phyloP scores from a whole-genome alignment of 30 jellyfish, hydroid and myxozoan species.

The Rhopilema esculentum region DNA sequence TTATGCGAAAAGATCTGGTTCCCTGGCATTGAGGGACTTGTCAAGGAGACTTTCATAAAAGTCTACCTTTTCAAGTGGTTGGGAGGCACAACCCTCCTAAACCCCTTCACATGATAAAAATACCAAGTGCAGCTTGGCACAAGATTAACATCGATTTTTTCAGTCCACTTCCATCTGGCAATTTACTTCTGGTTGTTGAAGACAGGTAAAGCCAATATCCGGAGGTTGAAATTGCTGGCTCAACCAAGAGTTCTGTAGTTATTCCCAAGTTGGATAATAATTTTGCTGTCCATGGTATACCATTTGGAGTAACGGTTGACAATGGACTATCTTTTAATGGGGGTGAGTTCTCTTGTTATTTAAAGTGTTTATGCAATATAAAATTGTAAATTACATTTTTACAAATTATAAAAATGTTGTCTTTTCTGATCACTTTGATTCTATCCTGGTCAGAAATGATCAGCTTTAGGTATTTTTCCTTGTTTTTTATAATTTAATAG shows the following conservation, averaged over 20 bases:
- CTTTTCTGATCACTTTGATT: constrained; percentile 11
- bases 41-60: constrained; percentile 32
- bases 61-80: constrained; percentile 43
- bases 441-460: constrained; percentile 8
- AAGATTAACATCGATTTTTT: constrained; percentile 15
- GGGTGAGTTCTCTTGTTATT: constrained; percentile 54
- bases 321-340: constrained; percentile 74
- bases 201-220: constrained; percentile 54
- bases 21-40: constrained; percentile 40
- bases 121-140: constrained; percentile 20
- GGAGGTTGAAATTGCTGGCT: constrained; percentile 66
- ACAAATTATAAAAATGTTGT: constrained; percentile 17
- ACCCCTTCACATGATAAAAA: background rate
- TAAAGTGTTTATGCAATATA: constrained; percentile 42
- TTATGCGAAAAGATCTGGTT: constrained; percentile 37
- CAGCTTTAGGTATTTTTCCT: constrained; percentile 9
- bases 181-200: constrained; percentile 55
- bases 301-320: constrained; percentile 27
- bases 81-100: constrained; percentile 18
- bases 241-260: constrained; percentile 51
- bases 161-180: constrained; percentile 70
- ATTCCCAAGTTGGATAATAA: constrained; percentile 49
- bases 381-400: background rate
- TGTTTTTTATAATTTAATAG: background rate
- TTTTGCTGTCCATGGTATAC: constrained; percentile 45